Percentiles rank a stretch among this genome's conserved stretches.
phyloP scores from a whole-genome alignment of 2,888 invertebrate species.

The Athalia circularis region DNA sequence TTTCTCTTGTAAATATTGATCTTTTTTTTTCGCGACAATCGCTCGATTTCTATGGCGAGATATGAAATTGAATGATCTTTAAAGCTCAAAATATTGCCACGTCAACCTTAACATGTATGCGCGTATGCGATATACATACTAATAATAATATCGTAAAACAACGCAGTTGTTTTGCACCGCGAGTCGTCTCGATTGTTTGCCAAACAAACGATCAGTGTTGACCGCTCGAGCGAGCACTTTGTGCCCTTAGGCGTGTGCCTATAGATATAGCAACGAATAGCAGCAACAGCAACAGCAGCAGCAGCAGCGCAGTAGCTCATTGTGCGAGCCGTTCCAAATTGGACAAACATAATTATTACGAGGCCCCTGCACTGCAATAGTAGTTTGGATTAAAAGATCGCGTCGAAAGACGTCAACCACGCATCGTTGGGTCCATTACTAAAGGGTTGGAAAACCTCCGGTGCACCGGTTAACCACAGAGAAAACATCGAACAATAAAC shows the following conservation, averaged over 20 bases:
- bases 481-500: conserved; percentile 20
- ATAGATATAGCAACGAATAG: too few relatives aligned
- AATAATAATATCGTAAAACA: background rate
- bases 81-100: too few relatives aligned
- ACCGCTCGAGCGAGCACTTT: conserved; percentile 40
- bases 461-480: background rate
- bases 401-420: conserved; percentile 35
- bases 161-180: conserved; percentile 8
- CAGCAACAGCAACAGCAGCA: background rate
- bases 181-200: conserved; percentile 20
- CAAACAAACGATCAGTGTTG: conserved; percentile 26
- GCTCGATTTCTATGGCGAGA: too few relatives aligned
- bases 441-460: background rate
- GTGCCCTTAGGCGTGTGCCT: conserved; percentile 26
- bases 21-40: too few relatives aligned
- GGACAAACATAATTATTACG: conserved; percentile 31
- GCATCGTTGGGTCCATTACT: conserved; percentile 15
- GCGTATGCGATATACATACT: background rate
- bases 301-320: background rate
- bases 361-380: background rate
- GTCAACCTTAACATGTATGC: background rate
- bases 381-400: conserved; percentile 22
- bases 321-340: conserved; percentile 9
- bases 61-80: too few relatives aligned
- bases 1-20: too few relatives aligned